A percentile compares a stretch with the other conserved stretches of the same genome.
These are phyloP conservation scores for Piezodorus guildinii DNA, from an alignment of 1,140 invertebrate genomes.

Conservation along the genomic window DNA sequence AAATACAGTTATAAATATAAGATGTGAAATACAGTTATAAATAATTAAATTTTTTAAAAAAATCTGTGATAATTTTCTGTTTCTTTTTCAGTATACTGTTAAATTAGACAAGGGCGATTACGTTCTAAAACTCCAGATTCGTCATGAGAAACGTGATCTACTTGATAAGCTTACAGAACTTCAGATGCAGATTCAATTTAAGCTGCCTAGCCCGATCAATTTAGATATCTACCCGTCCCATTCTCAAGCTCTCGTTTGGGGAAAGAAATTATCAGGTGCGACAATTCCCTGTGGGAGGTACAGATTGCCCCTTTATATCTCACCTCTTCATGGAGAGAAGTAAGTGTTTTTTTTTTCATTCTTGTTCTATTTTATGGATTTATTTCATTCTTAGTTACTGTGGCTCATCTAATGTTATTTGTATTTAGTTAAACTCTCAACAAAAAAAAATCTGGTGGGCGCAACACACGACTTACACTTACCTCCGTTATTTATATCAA, in stretches of 20 bases:
- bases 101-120: conserved; percentile 97
- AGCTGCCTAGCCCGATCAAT: conserved; percentile 54
- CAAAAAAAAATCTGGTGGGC: no score
- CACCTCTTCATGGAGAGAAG: conserved; percentile 61
- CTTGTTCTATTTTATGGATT: no score
- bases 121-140: conserved; percentile 66
- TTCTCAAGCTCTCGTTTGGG: conserved; percentile 50
- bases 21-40: no score
- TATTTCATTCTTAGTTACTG: no score
- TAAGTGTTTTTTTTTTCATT: conserved; percentile 22
- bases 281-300: conserved; percentile 45
- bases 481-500: no score
- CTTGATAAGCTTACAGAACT: conserved; percentile 76
- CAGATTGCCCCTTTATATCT: conserved; percentile 61
- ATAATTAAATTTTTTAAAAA: no score
- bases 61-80: no score
- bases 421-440: no score
- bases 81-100: conserved; percentile 50
- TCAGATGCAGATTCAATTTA: conserved; percentile 62
- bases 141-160: conserved; percentile 76
- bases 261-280: conserved; percentile 52
- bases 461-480: no score
- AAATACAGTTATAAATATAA: no score
- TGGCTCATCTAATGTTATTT: no score
- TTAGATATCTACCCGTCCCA: conserved; percentile 45